A percentile compares a stretch with the other conserved stretches of the same genome.
Conservation (phyloP, 2,888 invertebrate species). For the Thera obeliscata region DNA sequence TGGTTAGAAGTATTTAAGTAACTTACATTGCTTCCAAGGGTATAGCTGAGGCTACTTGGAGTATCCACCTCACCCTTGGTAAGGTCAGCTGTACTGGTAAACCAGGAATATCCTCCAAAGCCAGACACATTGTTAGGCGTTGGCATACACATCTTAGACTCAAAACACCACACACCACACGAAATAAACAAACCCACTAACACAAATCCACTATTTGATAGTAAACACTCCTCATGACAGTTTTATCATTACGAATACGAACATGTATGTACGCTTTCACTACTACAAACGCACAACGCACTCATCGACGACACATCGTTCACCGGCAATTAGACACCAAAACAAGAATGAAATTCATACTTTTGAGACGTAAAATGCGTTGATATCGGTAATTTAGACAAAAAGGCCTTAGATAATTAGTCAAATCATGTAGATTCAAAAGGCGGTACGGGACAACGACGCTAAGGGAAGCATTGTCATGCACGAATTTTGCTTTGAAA, state of each 20-base stretch:
- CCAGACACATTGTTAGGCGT: conserved; percentile 82
- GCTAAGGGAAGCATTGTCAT: conserved; percentile 74
- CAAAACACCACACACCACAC: conserved; percentile 58
- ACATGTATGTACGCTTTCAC: conserved; percentile 82
- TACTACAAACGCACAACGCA: conserved; percentile 78
- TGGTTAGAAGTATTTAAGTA: conserved; percentile 10
- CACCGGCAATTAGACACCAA: conserved; percentile 48
- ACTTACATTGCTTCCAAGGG: conserved; percentile 79
- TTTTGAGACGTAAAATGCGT: conserved; percentile 44
- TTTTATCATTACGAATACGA: conserved; percentile 76
- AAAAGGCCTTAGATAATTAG: conserved; percentile 59
- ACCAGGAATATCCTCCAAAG: conserved; percentile 83
- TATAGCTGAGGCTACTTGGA: conserved; percentile 80
- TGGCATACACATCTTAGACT: conserved; percentile 81
- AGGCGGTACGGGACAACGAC: conserved; percentile 79
- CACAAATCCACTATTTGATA: conserved; percentile 76
- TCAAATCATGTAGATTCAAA: conserved; percentile 68
- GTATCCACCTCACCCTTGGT: conserved; percentile 81
- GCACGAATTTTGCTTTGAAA: conserved; percentile 62
- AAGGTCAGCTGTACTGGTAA: conserved; percentile 78
- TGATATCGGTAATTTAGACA: conserved; percentile 47
- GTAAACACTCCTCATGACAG: conserved; percentile 83
- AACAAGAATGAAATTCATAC: conserved; percentile 52
- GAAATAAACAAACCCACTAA: conserved; percentile 71
- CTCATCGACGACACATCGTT: conserved; percentile 73